Evolutionary conservation across 2,797 vertebrate genomes (phyloP), one percentile per base, ranked within the genome.

Genomic region (Huso huso): DNA sequence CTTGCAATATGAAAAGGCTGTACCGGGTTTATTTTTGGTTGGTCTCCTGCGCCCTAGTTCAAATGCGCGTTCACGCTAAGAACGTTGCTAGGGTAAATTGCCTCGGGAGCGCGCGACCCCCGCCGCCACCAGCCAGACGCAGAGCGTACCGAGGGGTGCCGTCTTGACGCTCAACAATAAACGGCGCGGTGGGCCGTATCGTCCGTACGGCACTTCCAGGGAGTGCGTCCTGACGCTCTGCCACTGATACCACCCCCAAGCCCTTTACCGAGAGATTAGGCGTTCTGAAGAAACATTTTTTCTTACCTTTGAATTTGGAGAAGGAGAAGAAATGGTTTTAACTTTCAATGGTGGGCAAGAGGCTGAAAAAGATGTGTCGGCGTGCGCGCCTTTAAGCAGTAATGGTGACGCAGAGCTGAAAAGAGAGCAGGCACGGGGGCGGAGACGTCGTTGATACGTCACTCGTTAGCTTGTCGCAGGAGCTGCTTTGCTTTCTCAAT

Each of bases 401-500:
- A 71, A 64, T 71, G 66, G 66, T 71, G 70, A 71, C 70, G 70
- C 70, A 68, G 57, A 57, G 62, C 62, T 63, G 55, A 72, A 69
- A 65, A 72, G 61, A 63, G 66, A 52, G 67, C 49, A 48, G 37
- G 8, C 67, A 61, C 60, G 61, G 64, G 67, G 70, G 70, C 67
- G 70, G 70, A 66, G 70, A 23, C 64, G 66, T 49, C 13, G 51
- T 49, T 11, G 64, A 50, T 59, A 57, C 70, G 67, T 65, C 67
- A 68, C 70, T 18, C 49, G 49, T 12, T 7, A 18, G 4, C 6
- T 49, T 53, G 55, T 62, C 69, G 55, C 15, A n/a, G 49, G 66
- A 48, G 49, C 62, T 61, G 18, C 53, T 49, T n/a, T 52, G 8
- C 23, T 62, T 1, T 10, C 23, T 10, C 61, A 10, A 1, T 18